Evolutionary conservation across 2,888 invertebrate species (phyloP), one percentile per base, ranked within the genome.

Genomic region (Philhelius pedissequus): DNA sequence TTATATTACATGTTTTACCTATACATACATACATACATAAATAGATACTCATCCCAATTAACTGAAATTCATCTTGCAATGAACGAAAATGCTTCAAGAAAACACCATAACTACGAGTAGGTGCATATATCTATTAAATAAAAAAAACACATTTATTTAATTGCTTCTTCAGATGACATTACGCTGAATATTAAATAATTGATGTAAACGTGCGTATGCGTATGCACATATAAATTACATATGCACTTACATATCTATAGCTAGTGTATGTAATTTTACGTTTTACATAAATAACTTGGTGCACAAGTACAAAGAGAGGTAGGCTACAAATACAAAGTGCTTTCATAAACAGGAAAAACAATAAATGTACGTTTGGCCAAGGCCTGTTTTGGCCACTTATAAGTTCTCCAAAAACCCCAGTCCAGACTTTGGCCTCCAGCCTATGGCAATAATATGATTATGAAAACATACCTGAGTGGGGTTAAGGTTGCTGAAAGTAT

Each of bases 401-500:
- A 25, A 48, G 22, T n/a, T 48, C 48, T 48, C 22, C 48, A 48
- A 48, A 48, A 48, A 48, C 22, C 48, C 48, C 48, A 48, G 13
- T 22, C 22, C 48, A 48, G n/a, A 25, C 48, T 48, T n/a, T n/a
- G 48, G 40, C 43, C 43, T 27, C 27, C 27, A 56, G 32, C 13
- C 50, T 9, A 27, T 18, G 35, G 27, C 13, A n/a, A 38, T 32
- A 50, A 56, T 56, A 35, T 32, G 30, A 13, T 64, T 64, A 64
- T 64, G 68, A 78, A 70, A 66, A 30, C 56, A 35, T 70, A 54
- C 71, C 48, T 71, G 45, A 84, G 84, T 84, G 84, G 84, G 80
- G 84, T 84, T 70, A 80, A 84, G 80, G 75, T 80, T 80, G 75
- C 62, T 70, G 22, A 75, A 58, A 76, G 75, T 71, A 48, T 45